These are phyloP conservation scores for Rhinogobius similis DNA, from an alignment of 2,113 vertebrate genomes.

Conservation along the genomic window DNA sequence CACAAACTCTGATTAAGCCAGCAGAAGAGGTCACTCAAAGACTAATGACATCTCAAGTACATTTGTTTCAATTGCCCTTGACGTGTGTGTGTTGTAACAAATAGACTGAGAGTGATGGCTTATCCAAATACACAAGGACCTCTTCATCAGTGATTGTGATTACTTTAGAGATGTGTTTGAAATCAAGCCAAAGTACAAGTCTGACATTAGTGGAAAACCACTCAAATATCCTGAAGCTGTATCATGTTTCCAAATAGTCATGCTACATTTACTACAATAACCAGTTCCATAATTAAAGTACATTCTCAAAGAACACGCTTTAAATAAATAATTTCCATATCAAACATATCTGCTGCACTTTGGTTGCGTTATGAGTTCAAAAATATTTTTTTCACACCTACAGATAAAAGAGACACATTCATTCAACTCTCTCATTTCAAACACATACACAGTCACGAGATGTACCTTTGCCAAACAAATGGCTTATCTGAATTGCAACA, in stretches of 20 bases:
- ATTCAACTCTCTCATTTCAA: conserved; percentile 5
- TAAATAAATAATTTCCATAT: conserved; percentile 60
- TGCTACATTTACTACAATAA: conserved; percentile 49
- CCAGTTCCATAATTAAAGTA: conserved; percentile 42
- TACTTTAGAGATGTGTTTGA: conserved; percentile 12
- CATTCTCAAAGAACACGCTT: conserved; percentile 40
- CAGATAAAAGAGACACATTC: conserved; percentile 33
- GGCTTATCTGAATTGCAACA: conserved; percentile 63
- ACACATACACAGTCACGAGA: conserved; percentile 27
- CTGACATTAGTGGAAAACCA: conserved; percentile 27
- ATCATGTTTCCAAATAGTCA: conserved; percentile 25
- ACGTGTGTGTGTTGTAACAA: conserved; percentile 10
- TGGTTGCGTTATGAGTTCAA: conserved; percentile 59
- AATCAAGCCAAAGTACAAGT: conserved; percentile 33
- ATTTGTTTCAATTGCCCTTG: conserved; percentile 43
- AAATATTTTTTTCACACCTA: conserved; percentile 36
- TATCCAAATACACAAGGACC: conserved; percentile 31
- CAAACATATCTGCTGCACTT: conserved; percentile 55
- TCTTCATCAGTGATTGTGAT: conserved; percentile 12
- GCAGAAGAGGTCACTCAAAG: conserved; percentile 23
- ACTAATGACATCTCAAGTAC: conserved; percentile 28
- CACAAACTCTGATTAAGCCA: conserved; percentile 23
- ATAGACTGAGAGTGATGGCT: background rate
- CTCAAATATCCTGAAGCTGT: conserved; percentile 27
- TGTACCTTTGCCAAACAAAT: conserved; percentile 46